Evolutionary conservation across 23 tunicate genomes (phyloP).

Genomic region (Trididemnum clinides): DNA sequence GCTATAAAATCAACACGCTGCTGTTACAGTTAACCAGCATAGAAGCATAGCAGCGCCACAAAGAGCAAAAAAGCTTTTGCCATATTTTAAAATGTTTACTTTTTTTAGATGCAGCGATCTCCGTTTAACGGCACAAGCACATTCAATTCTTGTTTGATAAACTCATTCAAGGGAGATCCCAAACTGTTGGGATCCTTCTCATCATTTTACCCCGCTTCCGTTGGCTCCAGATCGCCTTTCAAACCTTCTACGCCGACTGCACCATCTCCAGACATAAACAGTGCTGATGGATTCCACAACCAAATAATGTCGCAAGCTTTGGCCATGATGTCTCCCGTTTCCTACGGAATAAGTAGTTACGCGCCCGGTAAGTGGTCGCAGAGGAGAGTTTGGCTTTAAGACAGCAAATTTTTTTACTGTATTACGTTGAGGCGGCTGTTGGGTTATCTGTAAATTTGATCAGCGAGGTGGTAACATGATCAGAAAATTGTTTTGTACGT

Average conservation of each 20-base stretch:
- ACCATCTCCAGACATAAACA: neutral
- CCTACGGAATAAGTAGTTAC: constrained; percentile 11
- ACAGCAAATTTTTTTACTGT: no score
- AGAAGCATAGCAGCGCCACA: no score
- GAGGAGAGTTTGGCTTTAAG: neutral
- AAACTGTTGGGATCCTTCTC: constrained; percentile 9
- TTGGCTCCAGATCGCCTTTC: neutral
- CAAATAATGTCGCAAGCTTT: constrained; percentile 45
- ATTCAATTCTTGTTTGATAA: constrained; percentile 9
- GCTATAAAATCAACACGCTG: no score
- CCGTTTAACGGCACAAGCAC: constrained; percentile 2
- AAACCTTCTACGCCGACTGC: constrained; percentile 38
- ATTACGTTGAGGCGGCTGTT: no score
- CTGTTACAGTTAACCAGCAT: no score
- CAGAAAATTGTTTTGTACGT: neutral
- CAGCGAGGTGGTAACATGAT: no score
- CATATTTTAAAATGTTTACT: neutral
- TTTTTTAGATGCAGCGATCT: constrained; percentile 16
- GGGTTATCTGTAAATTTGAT: no score
- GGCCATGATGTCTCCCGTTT: constrained; percentile 33
- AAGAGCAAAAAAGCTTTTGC: neutral
- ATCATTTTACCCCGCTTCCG: constrained; percentile 16
- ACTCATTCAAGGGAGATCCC: constrained; percentile 22
- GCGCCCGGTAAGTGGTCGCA: neutral
- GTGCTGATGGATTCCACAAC: constrained; percentile 33